A percentile compares a stretch with the other conserved stretches of the same genome.
phyloP scores from a whole-genome alignment of 2,797 vertebrate species.

The Australoheros facetus region DNA sequence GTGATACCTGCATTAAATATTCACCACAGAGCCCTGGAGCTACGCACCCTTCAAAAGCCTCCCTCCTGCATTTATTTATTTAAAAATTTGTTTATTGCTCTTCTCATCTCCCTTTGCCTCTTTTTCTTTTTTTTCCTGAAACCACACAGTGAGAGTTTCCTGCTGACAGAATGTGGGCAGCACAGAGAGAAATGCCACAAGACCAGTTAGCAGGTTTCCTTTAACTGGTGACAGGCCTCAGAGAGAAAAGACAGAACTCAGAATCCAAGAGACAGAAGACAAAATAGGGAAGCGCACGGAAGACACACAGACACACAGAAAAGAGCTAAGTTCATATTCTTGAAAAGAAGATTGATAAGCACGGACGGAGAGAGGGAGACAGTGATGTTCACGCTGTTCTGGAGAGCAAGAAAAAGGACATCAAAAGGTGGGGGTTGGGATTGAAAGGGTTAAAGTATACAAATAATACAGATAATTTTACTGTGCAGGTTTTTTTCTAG shows the following conservation, averaged over 20 bases:
- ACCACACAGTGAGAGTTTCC: conserved; percentile 55
- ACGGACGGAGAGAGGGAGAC: neutral
- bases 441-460: neutral
- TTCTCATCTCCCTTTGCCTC: conserved; percentile 66
- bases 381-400: neutral
- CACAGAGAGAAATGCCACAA: conserved; percentile 59
- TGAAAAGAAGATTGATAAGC: conserved; percentile 2
- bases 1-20: conserved; percentile 76
- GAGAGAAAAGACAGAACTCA: conserved; percentile 25
- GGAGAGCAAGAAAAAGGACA: neutral
- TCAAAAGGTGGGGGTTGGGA: neutral
- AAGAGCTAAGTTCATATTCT: neutral
- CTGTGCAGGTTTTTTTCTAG: neutral
- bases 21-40: conserved; percentile 68
- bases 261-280: conserved; percentile 21
- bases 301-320: conserved; percentile 4
- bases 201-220: conserved; percentile 58
- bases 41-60: conserved; percentile 70
- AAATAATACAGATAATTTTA: neutral
- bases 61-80: conserved; percentile 74
- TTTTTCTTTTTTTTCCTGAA: neutral
- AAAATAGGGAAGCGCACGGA: neutral
- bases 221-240: conserved; percentile 34
- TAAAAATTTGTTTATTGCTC: conserved; percentile 75
- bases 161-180: conserved; percentile 57